These are phyloP conservation scores for Pogona vitticeps DNA, from an alignment of 2,113 vertebrate genomes.

Conservation along the genomic window DNA sequence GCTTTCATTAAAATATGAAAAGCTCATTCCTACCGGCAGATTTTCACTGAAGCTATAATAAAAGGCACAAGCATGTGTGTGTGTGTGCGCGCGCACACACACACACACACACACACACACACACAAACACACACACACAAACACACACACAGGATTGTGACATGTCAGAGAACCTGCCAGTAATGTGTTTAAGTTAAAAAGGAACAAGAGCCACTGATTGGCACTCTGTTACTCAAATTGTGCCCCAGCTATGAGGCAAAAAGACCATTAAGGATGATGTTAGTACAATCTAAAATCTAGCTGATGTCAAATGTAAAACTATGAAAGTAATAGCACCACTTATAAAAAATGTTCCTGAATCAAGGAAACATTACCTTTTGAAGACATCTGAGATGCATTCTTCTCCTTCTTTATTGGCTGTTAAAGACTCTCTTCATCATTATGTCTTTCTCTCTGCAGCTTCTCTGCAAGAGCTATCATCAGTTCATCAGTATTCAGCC, in stretches of 20 bases:
- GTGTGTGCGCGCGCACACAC: too few relatives aligned
- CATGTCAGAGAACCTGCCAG: conserved; percentile 32
- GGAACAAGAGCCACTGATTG: conserved; percentile 73
- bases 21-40: conserved; percentile 48
- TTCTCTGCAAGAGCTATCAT: conserved; percentile 54
- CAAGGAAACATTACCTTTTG: conserved; percentile 60
- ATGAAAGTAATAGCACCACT: conserved; percentile 53
- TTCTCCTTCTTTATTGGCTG: conserved; percentile 56
- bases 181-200: conserved; percentile 67
- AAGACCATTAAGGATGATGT: conserved; percentile 70
- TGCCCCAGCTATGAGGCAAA: conserved; percentile 67
- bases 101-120: too few relatives aligned
- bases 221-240: conserved; percentile 70
- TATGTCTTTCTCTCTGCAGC: conserved; percentile 53
- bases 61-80: conserved; percentile 57
- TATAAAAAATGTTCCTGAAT: conserved; percentile 48
- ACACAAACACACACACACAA: too few relatives aligned
- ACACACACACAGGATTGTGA: too few relatives aligned
- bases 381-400: conserved; percentile 39
- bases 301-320: conserved; percentile 66
- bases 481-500: conserved; percentile 68
- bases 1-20: too few relatives aligned
- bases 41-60: conserved; percentile 62
- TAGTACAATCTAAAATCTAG: conserved; percentile 60
- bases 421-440: conserved; percentile 53